Base-by-base conservation (phyloP, 1,140 invertebrate genomes). In the Leptinotarsa undecemlineata region DNA sequence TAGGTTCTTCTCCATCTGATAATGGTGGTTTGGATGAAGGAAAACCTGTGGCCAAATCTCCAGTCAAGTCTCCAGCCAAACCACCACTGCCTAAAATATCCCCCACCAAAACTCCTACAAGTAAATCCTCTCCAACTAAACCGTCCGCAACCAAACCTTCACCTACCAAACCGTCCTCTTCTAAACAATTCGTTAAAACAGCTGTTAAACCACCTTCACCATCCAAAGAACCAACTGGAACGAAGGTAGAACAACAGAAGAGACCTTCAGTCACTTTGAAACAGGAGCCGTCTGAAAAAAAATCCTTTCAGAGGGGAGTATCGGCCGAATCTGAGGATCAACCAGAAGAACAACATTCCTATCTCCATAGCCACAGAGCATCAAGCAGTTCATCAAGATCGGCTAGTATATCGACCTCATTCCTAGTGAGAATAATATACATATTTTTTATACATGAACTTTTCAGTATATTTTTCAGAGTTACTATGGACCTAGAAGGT, bases 1-100 rank as follows among this genome's bases (percentile, higher is more conserved):
- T 93, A 1, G 91, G 90, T 5, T 82, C 81, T 11, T 87, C 87
- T 2, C 86, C 87, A 77, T 84, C 81, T 13, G 86, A 86, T 77
- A 70, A 57, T 74, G 85, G 86, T 11, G 76, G 68, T 14, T 78
- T 79, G 67, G 62, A 71, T 42, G 70, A 61, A 19, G 71, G 73
- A 51, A 21, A 77, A 23, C 71, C 71, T 48, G 77, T 75, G 76
- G 72, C 73, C 51, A 67, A 76, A 33, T 75, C 72, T 19, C 64
- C 73, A 14, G 68, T 20, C 48, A 70, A 72, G 68, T 17, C 48
- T 20, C 17, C 71, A 33, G 17, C 57, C 78, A 71, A 73, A 66
- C 26, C 73, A 61, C 20, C 51, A 63, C 11, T 48, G 51, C 15
- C 64, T n/a, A 74, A 69, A 62, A 42, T 42, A n/a, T 26, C 62